Evolutionary conservation across 2,888 invertebrate species (phyloP).

Genomic region (Myathropa florea): DNA sequence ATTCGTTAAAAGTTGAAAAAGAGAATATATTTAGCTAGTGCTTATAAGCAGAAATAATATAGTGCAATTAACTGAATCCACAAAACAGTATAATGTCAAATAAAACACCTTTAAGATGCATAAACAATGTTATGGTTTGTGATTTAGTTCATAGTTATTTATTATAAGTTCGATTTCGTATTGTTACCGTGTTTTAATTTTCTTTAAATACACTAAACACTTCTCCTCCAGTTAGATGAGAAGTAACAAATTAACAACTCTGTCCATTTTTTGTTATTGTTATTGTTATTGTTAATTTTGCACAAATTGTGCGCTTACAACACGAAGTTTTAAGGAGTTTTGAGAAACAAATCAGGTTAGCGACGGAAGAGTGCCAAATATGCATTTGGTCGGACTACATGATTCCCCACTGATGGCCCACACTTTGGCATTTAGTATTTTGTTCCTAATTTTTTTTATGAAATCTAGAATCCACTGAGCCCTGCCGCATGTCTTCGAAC

Average conservation of each 20-base stretch:
- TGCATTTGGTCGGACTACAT: no score
- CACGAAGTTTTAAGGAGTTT: no score
- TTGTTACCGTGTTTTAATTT: neutral
- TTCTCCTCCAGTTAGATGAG: neutral
- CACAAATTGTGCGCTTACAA: no score
- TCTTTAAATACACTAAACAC: neutral
- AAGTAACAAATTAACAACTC: neutral
- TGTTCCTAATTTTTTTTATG: no score
- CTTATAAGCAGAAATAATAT: slow-evolving; percentile 45
- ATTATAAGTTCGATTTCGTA: neutral
- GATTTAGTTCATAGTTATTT: neutral
- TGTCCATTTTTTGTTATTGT: neutral
- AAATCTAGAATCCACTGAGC: no score
- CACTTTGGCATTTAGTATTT: no score
- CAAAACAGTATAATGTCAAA: neutral
- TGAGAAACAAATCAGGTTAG: no score
- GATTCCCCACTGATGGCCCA: no score
- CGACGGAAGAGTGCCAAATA: no score
- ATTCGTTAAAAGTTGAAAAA: slow-evolving; percentile 26
- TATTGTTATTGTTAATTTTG: neutral
- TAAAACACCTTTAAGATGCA: neutral
- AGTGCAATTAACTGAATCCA: slow-evolving; percentile 57
- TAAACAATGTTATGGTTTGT: neutral
- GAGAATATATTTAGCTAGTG: slow-evolving; percentile 38
- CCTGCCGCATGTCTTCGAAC: no score